Conservation (phyloP, 1,140 invertebrate genomes). For the Drosophila sp. region DNA sequence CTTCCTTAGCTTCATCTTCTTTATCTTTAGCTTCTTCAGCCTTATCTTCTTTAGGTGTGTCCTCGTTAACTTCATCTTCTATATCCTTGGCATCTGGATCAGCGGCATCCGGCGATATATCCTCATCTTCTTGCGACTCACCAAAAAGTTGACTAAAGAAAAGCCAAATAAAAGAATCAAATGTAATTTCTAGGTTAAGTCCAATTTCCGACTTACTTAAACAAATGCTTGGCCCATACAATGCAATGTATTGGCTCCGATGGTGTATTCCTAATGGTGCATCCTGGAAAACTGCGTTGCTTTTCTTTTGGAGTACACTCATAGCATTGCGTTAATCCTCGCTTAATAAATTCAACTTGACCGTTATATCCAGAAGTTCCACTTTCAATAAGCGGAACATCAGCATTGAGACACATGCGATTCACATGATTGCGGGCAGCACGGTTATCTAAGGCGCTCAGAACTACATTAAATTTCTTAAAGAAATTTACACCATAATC, state of each 20-base stretch:
- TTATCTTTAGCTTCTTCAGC: background rate
- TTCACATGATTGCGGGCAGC: constrained; percentile 99
- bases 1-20: constrained; percentile 90
- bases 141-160: constrained; percentile 96
- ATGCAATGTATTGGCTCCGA: constrained; percentile 99
- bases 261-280: constrained; percentile 99
- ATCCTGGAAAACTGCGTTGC: constrained; percentile 97
- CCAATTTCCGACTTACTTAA: constrained; percentile 90
- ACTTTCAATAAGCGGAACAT: constrained; percentile 97
- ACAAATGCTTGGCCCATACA: constrained; percentile 99
- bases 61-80: constrained; percentile 62
- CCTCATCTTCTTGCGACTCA: constrained; percentile 97
- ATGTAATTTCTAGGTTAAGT: background rate
- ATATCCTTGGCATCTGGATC: constrained; percentile 91
- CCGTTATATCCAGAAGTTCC: constrained; percentile 98
- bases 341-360: constrained; percentile 93
- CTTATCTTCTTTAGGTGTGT: constrained; percentile 83
- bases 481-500: constrained; percentile 97
- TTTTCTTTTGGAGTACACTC: constrained; percentile 96
- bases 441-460: constrained; percentile 99
- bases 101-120: constrained; percentile 98
- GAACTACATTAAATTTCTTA: constrained; percentile 94
- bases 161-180: background rate
- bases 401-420: constrained; percentile 97
- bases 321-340: constrained; percentile 97